Base-by-base conservation (phyloP, 2,888 invertebrate species). In the Lathronympha strigana region DNA sequence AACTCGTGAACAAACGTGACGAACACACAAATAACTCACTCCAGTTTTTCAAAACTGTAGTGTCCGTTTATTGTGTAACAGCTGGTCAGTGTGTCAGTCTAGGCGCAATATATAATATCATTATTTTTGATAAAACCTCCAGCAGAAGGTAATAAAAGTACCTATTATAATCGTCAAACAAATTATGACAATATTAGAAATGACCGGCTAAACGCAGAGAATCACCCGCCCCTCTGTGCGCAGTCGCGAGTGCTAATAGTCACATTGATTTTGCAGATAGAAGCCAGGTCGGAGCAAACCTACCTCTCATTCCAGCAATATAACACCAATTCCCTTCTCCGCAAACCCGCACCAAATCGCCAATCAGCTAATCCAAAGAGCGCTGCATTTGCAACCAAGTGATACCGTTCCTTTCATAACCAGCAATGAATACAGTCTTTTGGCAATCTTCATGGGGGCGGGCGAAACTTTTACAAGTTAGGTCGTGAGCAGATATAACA, bases 241-340 rank as follows among this genome's bases (percentile, higher is more conserved):
- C 88, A 91, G 91, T 91, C 92, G 92, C 92, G 91, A 88, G 89
- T 88, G 90, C 90, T 92, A 91, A 92, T 92, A 80, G 90, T 76
- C 90, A 90, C 92, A 92, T 92, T 92, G 92, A 92, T 92, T 92
- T 92, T 92, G 92, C 91, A 91, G 91, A 92, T 92, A 90, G 90
- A 87, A 88, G 88, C 86, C 90, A 90, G 90, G 90, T 90, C 87
- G 88, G 86, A 63, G 83, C 87, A 83, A 87, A 87, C 84, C 86
- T 84, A 87, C 88, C 87, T 83, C 82, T 77, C 73, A 74, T 78
- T 78, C 78, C 76, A 72, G 73, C 73, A 79, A 74, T 74, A 75
- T 68, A 72, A 71, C 71, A 73, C 70, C 73, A 74, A 72, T 75
- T 73, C 71, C 72, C 58, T 40, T 45, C 50, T 31, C 61, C 36